Base-by-base conservation (phyloP, 2,797 vertebrate species). In the Dendrocincla fuliginosa region DNA sequence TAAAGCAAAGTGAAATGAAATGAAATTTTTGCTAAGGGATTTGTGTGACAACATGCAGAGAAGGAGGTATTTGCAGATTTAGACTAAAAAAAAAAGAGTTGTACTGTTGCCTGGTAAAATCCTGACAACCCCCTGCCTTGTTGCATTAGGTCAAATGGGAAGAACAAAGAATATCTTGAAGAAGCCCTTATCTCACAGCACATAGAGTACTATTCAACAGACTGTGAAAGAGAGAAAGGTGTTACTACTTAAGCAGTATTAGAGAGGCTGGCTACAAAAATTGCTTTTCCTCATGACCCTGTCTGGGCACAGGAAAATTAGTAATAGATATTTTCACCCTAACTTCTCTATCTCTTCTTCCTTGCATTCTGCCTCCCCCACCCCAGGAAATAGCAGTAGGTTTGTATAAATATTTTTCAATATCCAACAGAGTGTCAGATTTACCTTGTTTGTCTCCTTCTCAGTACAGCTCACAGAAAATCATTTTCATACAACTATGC, bases 361-460 rank as follows among this genome's bases (percentile, higher is more conserved):
- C 20, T 44, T 2, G 0, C 22, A 28, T 22, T 27, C 15, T 41
- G 1, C 27, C 8, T n/a, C 5, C 2, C 6, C 13, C 10, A 1
- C 4, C 10, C 14, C 55, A 81, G 63, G 70, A 94, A 87, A 77
- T 5, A 69, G 35, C 39, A 49, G 35, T n/a, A 65, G 30, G 44
- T 75, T 76, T 73, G 8, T 86, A 27, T 32, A 28, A 65, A 23
- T 30, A 27, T 86, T 39, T 87, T 69, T 84, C 70, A 69, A 42
- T 67, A 71, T 65, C 32, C 32, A 69, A 57, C 37, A 63, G n/a
- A 7, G 2, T 27, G 56, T 64, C 16, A 47, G 61, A 44, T 71
- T 95, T 92, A 30, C 71, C 60, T 89, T 79, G 6, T 63, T 84
- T 85, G 44, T 47, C 32, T 84, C 33, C 81, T 78, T 83, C 47